Base-by-base conservation (phyloP, 2,888 invertebrate species). In the Mechanitis mazaeus region DNA sequence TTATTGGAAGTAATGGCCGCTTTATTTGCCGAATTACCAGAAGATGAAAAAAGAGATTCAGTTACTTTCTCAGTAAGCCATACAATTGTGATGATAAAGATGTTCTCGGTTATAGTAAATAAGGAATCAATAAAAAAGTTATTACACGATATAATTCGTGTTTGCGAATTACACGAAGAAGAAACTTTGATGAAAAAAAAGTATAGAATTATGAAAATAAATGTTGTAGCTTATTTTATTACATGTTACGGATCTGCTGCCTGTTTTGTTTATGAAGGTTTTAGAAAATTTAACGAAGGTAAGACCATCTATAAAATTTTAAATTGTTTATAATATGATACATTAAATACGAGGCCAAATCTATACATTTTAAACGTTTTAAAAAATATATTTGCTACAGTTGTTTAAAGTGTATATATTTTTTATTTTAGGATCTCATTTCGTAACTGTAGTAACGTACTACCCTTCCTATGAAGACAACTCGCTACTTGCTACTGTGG, bases 51-150 rank as follows among this genome's bases (percentile, higher is more conserved):
- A 69, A 77, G 81, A 54, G 89, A 90, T 65, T 78, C 81, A 0
- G 71, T 84, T 2, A 80, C 83, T n/a, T 84, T 89, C 38, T 80
- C 84, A 4, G 78, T 85, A 55, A 85, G 85, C 65, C 89, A 89
- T 60, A 79, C 83, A 1, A 79, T 88, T 54, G 83, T 87, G 56
- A 74, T 86, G 75, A 74, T 83, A 55, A 89, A 89, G 72, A 75
- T 86, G 66, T 73, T 76, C 31, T 84, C 79, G 3, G 76, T 89
- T 12, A 67, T 83, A 56, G 55, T 63, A 1, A 81, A 84, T 53
- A 87, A 85, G 66, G 65, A 76, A 45, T 65, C 76, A 7, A 75
- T 87, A 59, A 83, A 76, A 66, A 68, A 66, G 11, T 69, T 87
- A 67, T 84, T 83, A 69, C 67, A 67, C 33, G 81, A 80, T 62